A percentile compares a stretch with the other conserved stretches of the same genome.
phyloP scores from a whole-genome alignment of 1,140 invertebrate species.

The Pinna nobilis region DNA sequence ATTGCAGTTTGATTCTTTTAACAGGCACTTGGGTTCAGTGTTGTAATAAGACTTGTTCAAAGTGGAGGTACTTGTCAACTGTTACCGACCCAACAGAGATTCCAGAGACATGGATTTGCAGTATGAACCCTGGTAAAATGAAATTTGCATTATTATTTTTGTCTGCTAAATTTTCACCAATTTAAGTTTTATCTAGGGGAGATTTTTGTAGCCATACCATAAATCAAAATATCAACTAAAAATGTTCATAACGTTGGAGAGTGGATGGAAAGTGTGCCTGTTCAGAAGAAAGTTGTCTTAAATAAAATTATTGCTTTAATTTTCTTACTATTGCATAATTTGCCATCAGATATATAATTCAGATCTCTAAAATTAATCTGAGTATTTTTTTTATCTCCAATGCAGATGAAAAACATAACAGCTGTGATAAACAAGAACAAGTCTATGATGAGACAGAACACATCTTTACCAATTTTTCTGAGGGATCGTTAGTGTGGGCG shows the following conservation, averaged over 20 bases:
- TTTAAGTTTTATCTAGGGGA: no score
- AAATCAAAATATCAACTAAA: neutral
- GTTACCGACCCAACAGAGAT: slow-evolving; percentile 79
- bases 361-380: no score
- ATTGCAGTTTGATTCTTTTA: neutral
- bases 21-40: slow-evolving; percentile 80
- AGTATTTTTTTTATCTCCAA: no score
- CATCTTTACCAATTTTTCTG: slow-evolving; percentile 65
- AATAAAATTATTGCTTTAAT: neutral
- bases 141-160: neutral
- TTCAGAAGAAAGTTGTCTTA: no score
- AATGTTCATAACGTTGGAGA: no score
- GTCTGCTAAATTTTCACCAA: no score
- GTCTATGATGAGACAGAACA: slow-evolving; percentile 74
- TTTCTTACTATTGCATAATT: neutral
- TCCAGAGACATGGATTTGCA: slow-evolving; percentile 80
- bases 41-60: slow-evolving; percentile 76
- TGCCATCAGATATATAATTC: no score
- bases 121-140: slow-evolving; percentile 78
- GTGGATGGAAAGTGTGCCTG: no score
- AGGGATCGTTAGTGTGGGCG: slow-evolving; percentile 82
- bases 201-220: no score
- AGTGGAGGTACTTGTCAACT: slow-evolving; percentile 78
- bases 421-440: slow-evolving; percentile 76
- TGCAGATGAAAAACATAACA: slow-evolving; percentile 75